Conservation (phyloP, 23 tunicate genomes). For the Diplosoma virens region DNA sequence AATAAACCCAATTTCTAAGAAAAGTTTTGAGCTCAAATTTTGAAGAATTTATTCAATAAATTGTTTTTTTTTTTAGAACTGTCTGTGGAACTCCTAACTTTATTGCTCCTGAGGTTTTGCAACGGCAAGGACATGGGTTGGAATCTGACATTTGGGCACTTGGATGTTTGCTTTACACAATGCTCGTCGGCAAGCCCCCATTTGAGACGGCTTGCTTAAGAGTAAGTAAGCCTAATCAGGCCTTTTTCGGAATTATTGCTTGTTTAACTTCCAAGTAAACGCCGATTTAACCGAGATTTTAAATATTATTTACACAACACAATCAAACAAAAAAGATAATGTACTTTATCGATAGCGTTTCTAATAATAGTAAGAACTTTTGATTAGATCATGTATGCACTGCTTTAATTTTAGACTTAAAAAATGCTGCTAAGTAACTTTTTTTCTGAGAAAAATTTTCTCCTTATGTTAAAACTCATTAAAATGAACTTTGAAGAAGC, state of each 20-base stretch:
- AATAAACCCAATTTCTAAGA: background rate
- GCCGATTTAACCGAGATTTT: no score
- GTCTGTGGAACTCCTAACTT: slow-evolving; percentile 99
- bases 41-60: background rate
- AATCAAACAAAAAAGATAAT: no score
- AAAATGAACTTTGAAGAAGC: no score
- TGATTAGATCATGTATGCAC: no score
- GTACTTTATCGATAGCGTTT: no score
- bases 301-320: no score
- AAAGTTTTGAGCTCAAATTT: background rate
- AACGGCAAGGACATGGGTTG: slow-evolving; percentile 84
- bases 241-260: background rate
- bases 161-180: slow-evolving; percentile 86
- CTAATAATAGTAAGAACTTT: no score
- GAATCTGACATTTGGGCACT: slow-evolving; percentile 97
- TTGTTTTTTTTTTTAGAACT: slow-evolving; percentile 41
- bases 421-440: no score
- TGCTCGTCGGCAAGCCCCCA: slow-evolving; percentile 89
- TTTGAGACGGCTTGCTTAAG: slow-evolving; percentile 78
- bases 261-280: background rate
- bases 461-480: no score
- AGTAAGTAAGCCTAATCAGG: slow-evolving; percentile 32
- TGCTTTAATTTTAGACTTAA: no score
- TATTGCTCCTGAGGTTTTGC: slow-evolving; percentile 95
- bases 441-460: no score